These are phyloP conservation scores for Galerucella nymphaeae DNA, from an alignment of 2,888 invertebrate genomes.

Conservation along the genomic window DNA sequence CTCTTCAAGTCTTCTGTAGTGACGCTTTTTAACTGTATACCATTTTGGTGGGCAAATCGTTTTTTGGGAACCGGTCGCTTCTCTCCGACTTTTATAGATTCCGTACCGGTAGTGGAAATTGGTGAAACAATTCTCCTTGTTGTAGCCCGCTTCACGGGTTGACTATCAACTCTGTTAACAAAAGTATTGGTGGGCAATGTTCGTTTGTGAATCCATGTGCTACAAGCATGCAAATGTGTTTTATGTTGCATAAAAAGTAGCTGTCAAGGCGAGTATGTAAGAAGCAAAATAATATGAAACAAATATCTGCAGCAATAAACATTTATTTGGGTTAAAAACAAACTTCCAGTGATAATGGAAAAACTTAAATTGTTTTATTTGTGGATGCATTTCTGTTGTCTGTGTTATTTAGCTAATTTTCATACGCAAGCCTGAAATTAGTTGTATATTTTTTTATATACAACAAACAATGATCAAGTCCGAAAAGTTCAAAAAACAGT, in stretches of 20 bases:
- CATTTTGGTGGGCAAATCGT: slow-evolving; percentile 37
- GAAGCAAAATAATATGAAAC: neutral
- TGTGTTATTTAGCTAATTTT: no score
- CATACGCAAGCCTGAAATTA: no score
- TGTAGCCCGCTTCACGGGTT: slow-evolving; percentile 44
- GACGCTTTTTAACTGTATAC: slow-evolving; percentile 39
- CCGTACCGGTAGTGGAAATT: slow-evolving; percentile 39
- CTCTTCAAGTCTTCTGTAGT: slow-evolving; percentile 46
- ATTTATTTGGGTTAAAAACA: no score
- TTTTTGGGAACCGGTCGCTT: slow-evolving; percentile 54
- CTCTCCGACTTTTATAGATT: slow-evolving; percentile 45
- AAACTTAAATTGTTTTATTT: no score
- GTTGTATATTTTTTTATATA: no score
- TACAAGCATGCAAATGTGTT: slow-evolving; percentile 19
- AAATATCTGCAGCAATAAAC: neutral
- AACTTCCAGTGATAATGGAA: no score
- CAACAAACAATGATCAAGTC: no score
- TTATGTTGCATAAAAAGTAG: neutral
- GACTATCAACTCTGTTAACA: slow-evolving; percentile 60
- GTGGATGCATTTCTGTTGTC: no score
- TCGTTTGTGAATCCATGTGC: slow-evolving; percentile 14
- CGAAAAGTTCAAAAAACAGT: no score
- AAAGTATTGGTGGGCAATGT: slow-evolving; percentile 49
- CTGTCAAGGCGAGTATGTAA: neutral
- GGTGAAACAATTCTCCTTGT: slow-evolving; percentile 46